A percentile compares a stretch with the other conserved stretches of the same genome.
These are phyloP conservation scores for Cephus pygmeus DNA, from an alignment of 2,888 invertebrate genomes.

Conservation along the genomic window DNA sequence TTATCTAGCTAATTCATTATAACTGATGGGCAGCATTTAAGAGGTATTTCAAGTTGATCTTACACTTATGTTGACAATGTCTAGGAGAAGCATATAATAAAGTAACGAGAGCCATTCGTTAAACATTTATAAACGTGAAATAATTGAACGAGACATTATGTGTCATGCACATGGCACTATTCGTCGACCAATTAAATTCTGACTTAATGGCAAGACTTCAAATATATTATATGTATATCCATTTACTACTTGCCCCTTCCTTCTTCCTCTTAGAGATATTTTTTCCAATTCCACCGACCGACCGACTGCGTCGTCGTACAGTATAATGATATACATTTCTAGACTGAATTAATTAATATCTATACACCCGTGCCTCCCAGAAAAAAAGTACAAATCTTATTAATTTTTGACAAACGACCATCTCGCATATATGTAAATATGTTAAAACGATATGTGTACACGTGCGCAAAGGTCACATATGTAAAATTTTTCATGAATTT, in stretches of 20 bases:
- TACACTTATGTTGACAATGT: background rate
- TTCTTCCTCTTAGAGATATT: background rate
- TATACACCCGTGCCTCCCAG: background rate
- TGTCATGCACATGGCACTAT: background rate
- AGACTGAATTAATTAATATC: background rate
- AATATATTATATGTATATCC: background rate
- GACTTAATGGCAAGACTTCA: background rate
- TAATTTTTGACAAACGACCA: background rate
- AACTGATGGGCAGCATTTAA: constrained; percentile 8
- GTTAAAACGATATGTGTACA: background rate
- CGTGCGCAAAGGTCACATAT: background rate
- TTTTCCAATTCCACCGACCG: background rate
- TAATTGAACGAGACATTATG: background rate
- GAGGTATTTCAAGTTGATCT: constrained; percentile 11
- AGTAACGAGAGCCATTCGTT: background rate
- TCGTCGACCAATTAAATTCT: background rate
- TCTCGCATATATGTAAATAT: background rate
- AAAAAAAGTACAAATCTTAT: background rate
- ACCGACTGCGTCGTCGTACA: background rate
- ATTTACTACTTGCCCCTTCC: background rate
- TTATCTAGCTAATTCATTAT: constrained; percentile 4
- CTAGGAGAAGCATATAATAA: background rate
- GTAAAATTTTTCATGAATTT: background rate
- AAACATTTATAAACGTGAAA: background rate
- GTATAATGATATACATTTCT: background rate